phyloP scores from a whole-genome alignment of 2,797 vertebrate species.

The Microtus californicus region DNA sequence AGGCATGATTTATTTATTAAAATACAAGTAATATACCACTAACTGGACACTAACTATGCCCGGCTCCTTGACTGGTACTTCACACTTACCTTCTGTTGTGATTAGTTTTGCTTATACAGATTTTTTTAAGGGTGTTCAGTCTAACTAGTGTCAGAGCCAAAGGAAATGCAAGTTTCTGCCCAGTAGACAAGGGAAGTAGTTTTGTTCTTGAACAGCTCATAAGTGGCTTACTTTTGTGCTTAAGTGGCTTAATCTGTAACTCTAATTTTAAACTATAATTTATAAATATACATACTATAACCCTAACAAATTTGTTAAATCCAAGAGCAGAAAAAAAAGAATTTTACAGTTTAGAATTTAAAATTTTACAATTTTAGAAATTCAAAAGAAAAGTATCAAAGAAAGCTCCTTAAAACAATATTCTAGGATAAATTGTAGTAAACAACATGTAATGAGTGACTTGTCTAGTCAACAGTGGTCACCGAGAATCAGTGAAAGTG shows the following conservation, averaged over 20 bases:
- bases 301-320: neutral
- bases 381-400: neutral
- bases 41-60: neutral
- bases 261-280: neutral
- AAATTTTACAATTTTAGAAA: constrained; percentile 8
- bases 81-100: neutral
- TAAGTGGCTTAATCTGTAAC: neutral
- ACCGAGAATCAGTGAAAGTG: neutral
- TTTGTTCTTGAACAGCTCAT: neutral
- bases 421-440: neutral
- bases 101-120: neutral
- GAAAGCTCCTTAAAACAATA: neutral
- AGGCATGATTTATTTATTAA: no score
- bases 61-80: neutral
- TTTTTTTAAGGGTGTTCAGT: neutral
- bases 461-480: neutral
- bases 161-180: neutral
- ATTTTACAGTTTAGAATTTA: neutral
- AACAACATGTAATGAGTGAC: neutral
- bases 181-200: neutral
- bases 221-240: neutral
- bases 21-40: no score
- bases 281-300: neutral
- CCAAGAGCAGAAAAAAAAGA: neutral
- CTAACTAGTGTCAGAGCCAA: neutral